These are phyloP conservation scores for Sarcophaga subvicina DNA, from an alignment of 2,888 invertebrate genomes.

Conservation along the genomic window DNA sequence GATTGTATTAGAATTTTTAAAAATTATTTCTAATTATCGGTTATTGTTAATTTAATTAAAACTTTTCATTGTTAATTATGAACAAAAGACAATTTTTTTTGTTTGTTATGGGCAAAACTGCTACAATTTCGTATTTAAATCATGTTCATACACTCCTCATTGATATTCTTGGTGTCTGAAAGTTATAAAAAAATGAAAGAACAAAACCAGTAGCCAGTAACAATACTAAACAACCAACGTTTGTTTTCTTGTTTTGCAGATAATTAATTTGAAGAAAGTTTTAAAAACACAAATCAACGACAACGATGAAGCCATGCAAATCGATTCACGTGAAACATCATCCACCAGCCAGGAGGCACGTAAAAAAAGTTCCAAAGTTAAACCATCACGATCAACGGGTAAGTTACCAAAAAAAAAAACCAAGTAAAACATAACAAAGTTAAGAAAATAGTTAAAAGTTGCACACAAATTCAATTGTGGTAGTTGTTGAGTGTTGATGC, in stretches of 20 bases:
- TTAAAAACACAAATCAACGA: constrained; percentile 91
- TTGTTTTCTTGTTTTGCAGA: constrained; percentile 83
- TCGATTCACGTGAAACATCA: constrained; percentile 86
- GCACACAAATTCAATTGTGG: constrained; percentile 38
- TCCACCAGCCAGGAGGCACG: constrained; percentile 81
- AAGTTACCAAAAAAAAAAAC: constrained; percentile 60
- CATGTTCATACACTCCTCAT: neutral
- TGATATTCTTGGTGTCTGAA: constrained; percentile 12
- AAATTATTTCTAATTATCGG: constrained; percentile 28
- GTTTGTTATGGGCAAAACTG: no score
- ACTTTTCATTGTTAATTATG: constrained; percentile 65
- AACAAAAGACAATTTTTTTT: constrained; percentile 7
- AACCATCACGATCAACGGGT: constrained; percentile 77
- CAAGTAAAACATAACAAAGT: neutral
- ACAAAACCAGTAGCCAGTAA: neutral
- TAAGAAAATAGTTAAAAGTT: constrained; percentile 15
- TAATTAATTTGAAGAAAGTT: constrained; percentile 93
- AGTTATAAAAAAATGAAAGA: neutral
- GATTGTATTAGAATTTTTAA: no score
- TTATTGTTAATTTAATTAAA: constrained; percentile 65
- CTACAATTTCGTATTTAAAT: neutral
- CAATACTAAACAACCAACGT: constrained; percentile 1
- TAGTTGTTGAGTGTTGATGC: neutral
- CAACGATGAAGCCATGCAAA: constrained; percentile 92
- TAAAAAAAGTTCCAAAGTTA: constrained; percentile 80